Percentiles rank a stretch among this genome's conserved stretches.
Conservation (phyloP, 2,113 vertebrate species). For the Antidorcas marsupialis region DNA sequence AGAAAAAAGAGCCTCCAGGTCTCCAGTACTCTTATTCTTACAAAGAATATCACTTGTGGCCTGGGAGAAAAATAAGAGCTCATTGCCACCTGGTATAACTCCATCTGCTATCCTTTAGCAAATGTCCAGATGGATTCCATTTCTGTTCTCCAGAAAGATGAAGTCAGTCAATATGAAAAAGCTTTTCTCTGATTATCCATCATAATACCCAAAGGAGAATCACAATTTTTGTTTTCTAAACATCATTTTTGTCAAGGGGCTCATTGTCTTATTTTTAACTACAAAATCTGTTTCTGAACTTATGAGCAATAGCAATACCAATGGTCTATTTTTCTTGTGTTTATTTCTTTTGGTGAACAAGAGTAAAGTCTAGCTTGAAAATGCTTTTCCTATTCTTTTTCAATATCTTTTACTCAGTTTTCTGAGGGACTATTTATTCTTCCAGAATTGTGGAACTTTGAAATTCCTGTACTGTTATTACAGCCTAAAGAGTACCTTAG, state of each 20-base stretch:
- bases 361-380: constrained; percentile 23
- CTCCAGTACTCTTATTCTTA: neutral
- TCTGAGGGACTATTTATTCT: neutral
- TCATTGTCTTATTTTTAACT: constrained; percentile 27
- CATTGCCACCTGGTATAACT: neutral
- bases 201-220: constrained; percentile 50
- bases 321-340: neutral
- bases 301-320: constrained; percentile 19
- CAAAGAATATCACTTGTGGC: neutral
- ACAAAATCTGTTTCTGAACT: constrained; percentile 25
- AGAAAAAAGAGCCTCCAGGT: constrained; percentile 16
- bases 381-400: neutral
- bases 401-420: neutral
- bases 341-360: constrained; percentile 9
- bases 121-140: constrained; percentile 53
- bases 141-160: constrained; percentile 18
- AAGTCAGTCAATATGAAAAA: neutral
- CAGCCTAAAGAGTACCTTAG: neutral
- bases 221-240: constrained; percentile 41
- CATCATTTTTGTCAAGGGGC: constrained; percentile 9
- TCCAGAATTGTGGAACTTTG: neutral
- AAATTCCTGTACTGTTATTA: neutral
- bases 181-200: neutral
- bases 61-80: neutral
- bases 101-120: constrained; percentile 14